Evolutionary conservation across 2,113 vertebrate genomes (phyloP).

Genomic region (Thermophis baileyi): DNA sequence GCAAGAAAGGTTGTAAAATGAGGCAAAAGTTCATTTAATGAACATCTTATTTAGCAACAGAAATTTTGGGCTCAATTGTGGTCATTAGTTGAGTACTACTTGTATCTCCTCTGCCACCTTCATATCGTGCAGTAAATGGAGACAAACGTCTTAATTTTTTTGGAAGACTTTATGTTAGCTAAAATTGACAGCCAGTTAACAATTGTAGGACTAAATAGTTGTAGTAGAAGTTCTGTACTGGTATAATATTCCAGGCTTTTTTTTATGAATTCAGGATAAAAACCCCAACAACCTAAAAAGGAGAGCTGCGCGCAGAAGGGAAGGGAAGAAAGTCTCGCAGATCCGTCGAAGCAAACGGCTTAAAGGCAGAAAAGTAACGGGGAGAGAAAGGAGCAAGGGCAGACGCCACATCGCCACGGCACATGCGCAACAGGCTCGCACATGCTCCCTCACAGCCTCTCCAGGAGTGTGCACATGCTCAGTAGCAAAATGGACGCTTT

Average conservation of each 20-base stretch:
- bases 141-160: neutral
- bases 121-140: neutral
- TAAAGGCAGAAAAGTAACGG: neutral
- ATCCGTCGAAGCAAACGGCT: too few relatives aligned
- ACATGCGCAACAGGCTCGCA: slow-evolving; percentile 31
- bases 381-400: neutral
- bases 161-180: neutral
- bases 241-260: neutral
- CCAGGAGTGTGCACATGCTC: slow-evolving; percentile 49
- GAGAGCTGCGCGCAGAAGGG: too few relatives aligned
- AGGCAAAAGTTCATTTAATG: neutral
- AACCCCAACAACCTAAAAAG: neutral
- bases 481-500: slow-evolving; percentile 32
- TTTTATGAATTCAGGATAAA: neutral
- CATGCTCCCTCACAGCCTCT: slow-evolving; percentile 23
- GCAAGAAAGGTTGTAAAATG: too few relatives aligned
- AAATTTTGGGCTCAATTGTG: neutral
- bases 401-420: neutral
- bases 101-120: neutral
- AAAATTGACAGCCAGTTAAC: neutral
- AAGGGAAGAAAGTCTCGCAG: neutral
- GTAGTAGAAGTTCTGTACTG: too few relatives aligned
- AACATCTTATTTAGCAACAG: neutral
- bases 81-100: neutral
- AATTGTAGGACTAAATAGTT: neutral